Evolutionary conservation across 1,140 invertebrate genomes (phyloP), one percentile per base, ranked within the genome.

Genomic region (Drosophila prosaltans): DNA sequence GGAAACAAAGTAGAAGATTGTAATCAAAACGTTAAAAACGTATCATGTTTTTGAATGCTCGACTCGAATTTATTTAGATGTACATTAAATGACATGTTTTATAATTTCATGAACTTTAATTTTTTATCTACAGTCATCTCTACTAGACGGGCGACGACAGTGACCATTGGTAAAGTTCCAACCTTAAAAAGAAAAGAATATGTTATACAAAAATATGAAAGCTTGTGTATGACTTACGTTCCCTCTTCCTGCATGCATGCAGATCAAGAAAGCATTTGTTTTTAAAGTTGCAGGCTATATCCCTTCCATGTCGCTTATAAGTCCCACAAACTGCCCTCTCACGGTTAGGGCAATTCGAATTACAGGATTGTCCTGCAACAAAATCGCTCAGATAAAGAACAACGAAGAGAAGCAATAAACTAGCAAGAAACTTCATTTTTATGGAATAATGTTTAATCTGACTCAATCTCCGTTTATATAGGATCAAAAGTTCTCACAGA

Each of bases 401-500:
- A 59, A 40, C 4, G 1, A 32, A 24, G 8, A 59, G 32, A 39
- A 59, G 3, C 8, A 59, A 24, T 24, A 40, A 40, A 59, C n/a
- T 11, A 40, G n/a, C 57, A 24, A 39, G 8, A 3, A 59, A 59
- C 32, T 40, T 59, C 57, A 59, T 59, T 30, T 59, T 59, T 3
- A 39, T n/a, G 2, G 16, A 58, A 39, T 39, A 2, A 39, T 58
- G 32, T 2, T 58, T 39, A 2, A 28, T 16, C 16, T 3, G n/a
- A 36, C 5, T 39, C 6, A 9, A 58, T 21, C 32, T 58, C 8
- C 55, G 16, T 28, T 58, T 58, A 58, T 58, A 58, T 58, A 58
- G 16, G 55, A 21, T 36, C 5, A 32, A n/a, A 2, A 28, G 26
- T 30, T 11, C 5, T 3, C 11, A 9, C 24, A 21, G 16, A 58